phyloP scores from a whole-genome alignment of 2,888 invertebrate species.

The Agriopis marginaria region DNA sequence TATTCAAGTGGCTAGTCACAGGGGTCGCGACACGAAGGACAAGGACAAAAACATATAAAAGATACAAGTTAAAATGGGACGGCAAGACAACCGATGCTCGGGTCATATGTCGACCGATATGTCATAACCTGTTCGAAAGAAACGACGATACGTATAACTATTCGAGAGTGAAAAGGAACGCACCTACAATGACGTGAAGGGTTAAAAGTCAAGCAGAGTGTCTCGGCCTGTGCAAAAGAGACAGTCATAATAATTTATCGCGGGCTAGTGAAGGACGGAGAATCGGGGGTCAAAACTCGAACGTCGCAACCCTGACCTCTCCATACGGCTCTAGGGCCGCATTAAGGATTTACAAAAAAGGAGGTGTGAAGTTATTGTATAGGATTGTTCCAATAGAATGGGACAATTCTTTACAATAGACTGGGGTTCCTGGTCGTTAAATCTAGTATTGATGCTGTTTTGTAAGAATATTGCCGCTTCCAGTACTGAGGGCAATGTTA shows the following conservation, averaged over 20 bases:
- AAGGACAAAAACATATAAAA: conserved; percentile 66
- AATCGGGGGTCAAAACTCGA: conserved; percentile 82
- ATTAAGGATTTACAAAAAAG: conserved; percentile 60
- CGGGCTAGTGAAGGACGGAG: conserved; percentile 61
- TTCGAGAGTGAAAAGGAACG: conserved; percentile 68
- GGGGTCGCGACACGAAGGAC: conserved; percentile 79
- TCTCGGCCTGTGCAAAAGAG: conserved; percentile 79
- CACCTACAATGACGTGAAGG: conserved; percentile 80
- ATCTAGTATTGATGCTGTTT: conserved; percentile 18
- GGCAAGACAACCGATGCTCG: conserved; percentile 66
- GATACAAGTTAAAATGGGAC: conserved; percentile 67
- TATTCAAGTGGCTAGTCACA: conserved; percentile 83
- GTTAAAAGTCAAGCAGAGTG: conserved; percentile 84
- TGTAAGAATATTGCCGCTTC: conserved; percentile 4
- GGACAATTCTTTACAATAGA: conserved; percentile 16
- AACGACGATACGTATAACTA: conserved; percentile 59
- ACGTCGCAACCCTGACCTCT: conserved; percentile 84
- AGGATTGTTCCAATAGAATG: conserved; percentile 27
- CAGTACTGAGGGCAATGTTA: neutral
- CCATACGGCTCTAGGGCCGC: conserved; percentile 72
- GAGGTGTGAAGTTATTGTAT: conserved; percentile 39
- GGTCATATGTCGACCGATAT: conserved; percentile 85
- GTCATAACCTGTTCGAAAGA: conserved; percentile 83
- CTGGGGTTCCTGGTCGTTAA: conserved; percentile 17
- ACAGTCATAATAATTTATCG: conserved; percentile 55